These are phyloP conservation scores for Halcyon smyrnensis DNA, from an alignment of 2,797 vertebrate genomes.

Conservation along the genomic window DNA sequence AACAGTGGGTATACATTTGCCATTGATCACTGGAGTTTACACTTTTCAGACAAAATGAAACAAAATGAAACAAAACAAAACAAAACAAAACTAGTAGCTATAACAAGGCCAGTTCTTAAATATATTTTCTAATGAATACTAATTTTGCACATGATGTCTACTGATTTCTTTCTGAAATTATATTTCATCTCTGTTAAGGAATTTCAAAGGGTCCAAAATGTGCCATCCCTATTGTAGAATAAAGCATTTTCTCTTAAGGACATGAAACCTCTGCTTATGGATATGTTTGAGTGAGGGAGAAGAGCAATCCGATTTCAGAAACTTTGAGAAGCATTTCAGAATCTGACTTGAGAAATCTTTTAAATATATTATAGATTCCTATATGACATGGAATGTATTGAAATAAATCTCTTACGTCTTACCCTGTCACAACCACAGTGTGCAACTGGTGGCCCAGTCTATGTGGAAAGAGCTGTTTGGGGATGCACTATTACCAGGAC, in stretches of 20 bases:
- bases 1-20: background rate
- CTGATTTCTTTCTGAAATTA: background rate
- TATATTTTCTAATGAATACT: background rate
- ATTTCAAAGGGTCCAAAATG: background rate
- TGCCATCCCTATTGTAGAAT: background rate
- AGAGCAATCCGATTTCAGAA: background rate
- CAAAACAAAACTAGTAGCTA: background rate
- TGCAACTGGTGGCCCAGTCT: background rate
- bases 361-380: background rate
- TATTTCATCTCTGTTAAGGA: background rate
- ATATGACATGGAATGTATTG: background rate
- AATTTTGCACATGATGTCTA: background rate
- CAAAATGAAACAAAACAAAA: no score
- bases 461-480: background rate
- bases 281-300: background rate
- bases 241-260: background rate
- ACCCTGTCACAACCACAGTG: background rate
- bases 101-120: background rate
- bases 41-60: background rate
- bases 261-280: background rate
- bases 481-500: background rate
- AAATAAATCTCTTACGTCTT: background rate
- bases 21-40: background rate
- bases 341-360: background rate
- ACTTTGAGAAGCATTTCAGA: background rate